Percentiles rank a stretch among this genome's conserved stretches.
Evolutionary conservation across 2,113 vertebrate species (phyloP).

Genomic region (Solea solea): DNA sequence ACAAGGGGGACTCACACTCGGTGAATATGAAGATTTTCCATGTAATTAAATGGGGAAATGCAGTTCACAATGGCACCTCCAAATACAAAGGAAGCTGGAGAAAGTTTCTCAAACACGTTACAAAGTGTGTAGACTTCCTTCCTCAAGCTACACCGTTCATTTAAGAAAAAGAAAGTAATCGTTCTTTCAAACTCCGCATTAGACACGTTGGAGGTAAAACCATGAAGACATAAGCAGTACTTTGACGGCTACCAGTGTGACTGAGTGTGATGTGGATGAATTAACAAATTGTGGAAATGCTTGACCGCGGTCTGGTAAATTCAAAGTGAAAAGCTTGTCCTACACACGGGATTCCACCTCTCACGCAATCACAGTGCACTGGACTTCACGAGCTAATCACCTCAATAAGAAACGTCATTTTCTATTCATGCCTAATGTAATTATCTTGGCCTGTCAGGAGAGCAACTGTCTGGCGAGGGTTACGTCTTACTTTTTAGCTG

Average conservation of each 20-base stretch:
- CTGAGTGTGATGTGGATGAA: conserved; percentile 40
- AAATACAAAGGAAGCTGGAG: too few species aligned
- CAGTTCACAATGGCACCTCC: too few species aligned
- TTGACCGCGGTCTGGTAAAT: conserved; percentile 53
- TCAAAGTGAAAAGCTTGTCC: conserved; percentile 61
- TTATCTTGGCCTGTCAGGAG: not conserved
- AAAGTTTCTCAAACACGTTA: too few species aligned
- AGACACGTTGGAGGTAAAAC: too few species aligned
- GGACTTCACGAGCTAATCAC: conserved; percentile 27
- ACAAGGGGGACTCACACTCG: too few species aligned
- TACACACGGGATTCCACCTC: conserved; percentile 34
- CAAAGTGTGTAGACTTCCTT: not conserved
- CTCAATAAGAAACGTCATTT: conserved; percentile 26
- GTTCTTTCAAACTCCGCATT: not conserved
- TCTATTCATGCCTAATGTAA: conserved; percentile 14
- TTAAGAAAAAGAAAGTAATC: not conserved
- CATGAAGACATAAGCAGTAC: not conserved
- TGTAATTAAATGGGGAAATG: too few species aligned
- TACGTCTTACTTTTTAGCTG: not conserved
- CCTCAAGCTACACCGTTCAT: not conserved
- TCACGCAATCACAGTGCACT: conserved; percentile 54
- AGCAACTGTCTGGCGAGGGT: conserved; percentile 4
- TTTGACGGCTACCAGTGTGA: conserved; percentile 17
- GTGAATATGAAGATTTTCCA: too few species aligned
- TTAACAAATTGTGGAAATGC: conserved; percentile 37